A percentile compares a stretch with the other conserved stretches of the same genome.
Conservation (phyloP, 2,113 vertebrate genomes). For the Cebus imitator region DNA sequence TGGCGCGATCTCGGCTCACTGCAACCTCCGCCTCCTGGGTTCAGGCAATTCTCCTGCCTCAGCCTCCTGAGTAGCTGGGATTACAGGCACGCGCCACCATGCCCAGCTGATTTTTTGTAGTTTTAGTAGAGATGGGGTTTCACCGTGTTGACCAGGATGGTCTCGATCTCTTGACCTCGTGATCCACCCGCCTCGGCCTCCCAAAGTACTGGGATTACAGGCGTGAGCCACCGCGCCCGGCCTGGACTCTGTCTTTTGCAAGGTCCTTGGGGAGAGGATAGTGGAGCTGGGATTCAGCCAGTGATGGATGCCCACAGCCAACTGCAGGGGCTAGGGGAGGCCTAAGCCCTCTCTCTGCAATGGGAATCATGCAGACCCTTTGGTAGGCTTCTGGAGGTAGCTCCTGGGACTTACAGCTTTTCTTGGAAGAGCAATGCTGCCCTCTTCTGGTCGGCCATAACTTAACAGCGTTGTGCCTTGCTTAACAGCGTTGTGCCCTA, state of each 20-base stretch:
- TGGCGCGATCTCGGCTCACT: no score
- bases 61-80: no score
- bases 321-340: neutral
- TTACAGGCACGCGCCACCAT: no score
- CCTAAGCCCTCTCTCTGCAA: neutral
- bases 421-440: conserved; percentile 47
- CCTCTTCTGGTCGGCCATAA: conserved; percentile 51
- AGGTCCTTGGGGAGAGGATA: neutral
- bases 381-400: neutral
- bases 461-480: neutral
- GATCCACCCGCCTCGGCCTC: no score
- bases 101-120: no score
- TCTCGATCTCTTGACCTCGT: no score
- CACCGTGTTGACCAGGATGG: no score
- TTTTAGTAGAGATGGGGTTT: no score
- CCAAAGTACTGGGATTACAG: no score
- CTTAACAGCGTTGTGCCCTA: neutral
- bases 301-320: neutral
- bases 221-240: no score
- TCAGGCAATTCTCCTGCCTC: no score
- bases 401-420: neutral
- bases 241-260: neutral
- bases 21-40: no score
- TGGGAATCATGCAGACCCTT: neutral
- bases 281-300: neutral